Evolutionary conservation across 2,888 invertebrate species (phyloP), one percentile per base, ranked within the genome.

Genomic region (Caenorhabditis becei): DNA sequence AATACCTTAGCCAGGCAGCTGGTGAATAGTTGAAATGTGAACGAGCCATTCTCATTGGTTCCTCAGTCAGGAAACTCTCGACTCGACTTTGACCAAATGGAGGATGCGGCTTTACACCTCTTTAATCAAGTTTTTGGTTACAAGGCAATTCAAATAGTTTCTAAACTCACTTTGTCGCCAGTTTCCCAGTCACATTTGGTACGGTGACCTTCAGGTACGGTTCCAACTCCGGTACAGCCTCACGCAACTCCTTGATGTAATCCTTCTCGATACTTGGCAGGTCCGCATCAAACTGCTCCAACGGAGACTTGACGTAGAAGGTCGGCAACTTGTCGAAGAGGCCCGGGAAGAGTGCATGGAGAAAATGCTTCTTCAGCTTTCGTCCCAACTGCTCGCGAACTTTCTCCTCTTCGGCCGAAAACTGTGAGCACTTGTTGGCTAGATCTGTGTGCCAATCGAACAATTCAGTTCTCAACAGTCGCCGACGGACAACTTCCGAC

Each of bases 271-370:
- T 78, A 16, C 77, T 72, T 5, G 90, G 90, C 37, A 90, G 56
- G 8, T 80, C 69, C 8, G 81, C 72, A 67, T 90, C 90, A 74
- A 87, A 87, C 18, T 86, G 80, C 5, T 77, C 63, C 10, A 83
- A 51, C 14, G 75, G 67, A 7, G 63, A 59, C 56, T 85, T 82
- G 0, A 89, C 85, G 63, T 95, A 96, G 91, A 95, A 97, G 0
- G 94, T 93, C 2, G 95, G 94, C 1, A 96, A 95, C 80, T 94
- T 92, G 89, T 97, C 97, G 66, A 95, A 94, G 93, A 97, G 94
- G 0, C 83, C 85, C 66, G 96, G 95, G 92, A 98, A 98, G 51
- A 98, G 92, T 14, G 94, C 94, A 83, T 94, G 94, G 7, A 98
- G 93, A 86, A 94, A 94, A 89, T 94, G 97, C 0, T 95, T 95